phyloP scores from a whole-genome alignment of 2,113 vertebrate species.

The Catagonus wagneri region DNA sequence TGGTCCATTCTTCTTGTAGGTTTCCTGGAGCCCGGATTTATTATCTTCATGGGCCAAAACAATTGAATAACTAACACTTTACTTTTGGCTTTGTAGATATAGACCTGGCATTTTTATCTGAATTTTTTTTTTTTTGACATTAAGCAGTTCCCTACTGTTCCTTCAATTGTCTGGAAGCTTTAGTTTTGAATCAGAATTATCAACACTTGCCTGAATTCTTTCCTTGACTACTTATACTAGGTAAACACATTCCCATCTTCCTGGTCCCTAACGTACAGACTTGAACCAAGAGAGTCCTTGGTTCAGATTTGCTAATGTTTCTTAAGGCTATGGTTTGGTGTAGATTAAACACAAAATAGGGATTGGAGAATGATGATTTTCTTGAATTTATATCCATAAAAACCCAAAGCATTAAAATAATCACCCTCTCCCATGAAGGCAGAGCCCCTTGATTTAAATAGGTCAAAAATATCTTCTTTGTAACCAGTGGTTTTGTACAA shows the following conservation, averaged over 20 bases:
- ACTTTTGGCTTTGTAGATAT: constrained; percentile 68
- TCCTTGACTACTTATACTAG: constrained; percentile 52
- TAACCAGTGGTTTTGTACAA: constrained; percentile 59
- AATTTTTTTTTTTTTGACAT: constrained; percentile 45
- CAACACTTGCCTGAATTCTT: constrained; percentile 65
- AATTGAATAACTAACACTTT: constrained; percentile 55
- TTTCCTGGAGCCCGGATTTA: constrained; percentile 70
- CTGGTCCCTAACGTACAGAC: neutral
- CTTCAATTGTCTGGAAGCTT: constrained; percentile 75
- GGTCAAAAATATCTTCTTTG: constrained; percentile 49
- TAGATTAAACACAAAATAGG: constrained; percentile 9
- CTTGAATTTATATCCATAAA: neutral
- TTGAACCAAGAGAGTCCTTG: neutral
- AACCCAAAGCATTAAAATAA: constrained; percentile 41
- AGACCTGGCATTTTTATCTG: constrained; percentile 67
- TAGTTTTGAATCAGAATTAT: constrained; percentile 71
- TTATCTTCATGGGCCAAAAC: constrained; percentile 65
- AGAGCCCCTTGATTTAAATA: constrained; percentile 37
- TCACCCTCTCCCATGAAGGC: neutral
- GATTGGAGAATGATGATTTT: constrained; percentile 11
- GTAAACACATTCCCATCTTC: constrained; percentile 25
- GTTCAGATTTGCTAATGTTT: constrained; percentile 18
- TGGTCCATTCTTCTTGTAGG: constrained; percentile 33
- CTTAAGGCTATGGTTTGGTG: neutral
- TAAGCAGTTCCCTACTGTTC: constrained; percentile 68